Conservation (phyloP, 2,888 invertebrate species). For the Xanthorhoe spadicearia region DNA sequence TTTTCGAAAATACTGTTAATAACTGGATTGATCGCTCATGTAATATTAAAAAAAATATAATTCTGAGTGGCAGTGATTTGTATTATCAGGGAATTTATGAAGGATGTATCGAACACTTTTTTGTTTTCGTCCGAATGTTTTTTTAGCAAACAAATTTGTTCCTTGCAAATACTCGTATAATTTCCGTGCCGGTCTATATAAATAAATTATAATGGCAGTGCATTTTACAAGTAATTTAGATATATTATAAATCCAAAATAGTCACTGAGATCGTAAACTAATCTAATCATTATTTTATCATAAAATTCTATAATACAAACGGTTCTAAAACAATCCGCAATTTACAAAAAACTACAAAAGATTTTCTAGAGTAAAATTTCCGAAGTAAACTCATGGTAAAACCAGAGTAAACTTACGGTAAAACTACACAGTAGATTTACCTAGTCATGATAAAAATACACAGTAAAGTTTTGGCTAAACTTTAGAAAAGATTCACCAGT, state of each 20-base stretch:
- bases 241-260: slow-evolving; percentile 17
- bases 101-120: too few relatives aligned
- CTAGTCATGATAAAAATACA: too few relatives aligned
- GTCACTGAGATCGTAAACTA: slow-evolving; percentile 30
- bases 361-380: not conserved
- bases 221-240: slow-evolving; percentile 2
- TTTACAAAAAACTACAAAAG: slow-evolving; percentile 30
- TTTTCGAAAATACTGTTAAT: not conserved
- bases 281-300: slow-evolving; percentile 8
- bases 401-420: too few relatives aligned
- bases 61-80: too few relatives aligned
- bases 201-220: slow-evolving; percentile 19
- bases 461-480: too few relatives aligned
- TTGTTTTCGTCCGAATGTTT: too few relatives aligned
- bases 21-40: not conserved
- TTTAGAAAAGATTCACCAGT: not conserved
- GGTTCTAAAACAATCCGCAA: slow-evolving; percentile 20
- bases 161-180: too few relatives aligned
- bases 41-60: not conserved
- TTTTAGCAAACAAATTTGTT: too few relatives aligned
- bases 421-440: too few relatives aligned
- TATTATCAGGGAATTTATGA: too few relatives aligned
- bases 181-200: too few relatives aligned
- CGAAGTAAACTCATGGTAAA: too few relatives aligned
- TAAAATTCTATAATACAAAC: slow-evolving; percentile 32